A percentile compares a stretch with the other conserved stretches of the same genome.
Conservation (phyloP, 2,888 invertebrate species). For the Leucophenga maculata region DNA sequence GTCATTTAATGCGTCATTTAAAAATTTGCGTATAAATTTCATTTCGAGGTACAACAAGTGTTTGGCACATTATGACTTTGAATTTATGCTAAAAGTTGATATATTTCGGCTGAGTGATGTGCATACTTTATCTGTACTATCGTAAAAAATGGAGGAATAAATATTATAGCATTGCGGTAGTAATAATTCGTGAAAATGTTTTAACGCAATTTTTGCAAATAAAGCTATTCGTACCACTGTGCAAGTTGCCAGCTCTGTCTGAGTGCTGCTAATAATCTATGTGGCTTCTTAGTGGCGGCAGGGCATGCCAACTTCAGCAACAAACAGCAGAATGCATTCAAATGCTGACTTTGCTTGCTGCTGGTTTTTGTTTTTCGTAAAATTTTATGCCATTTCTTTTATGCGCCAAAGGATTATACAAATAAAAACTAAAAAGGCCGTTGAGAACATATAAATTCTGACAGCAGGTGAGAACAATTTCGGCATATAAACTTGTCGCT, state of each 20-base stretch:
- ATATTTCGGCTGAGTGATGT: neutral
- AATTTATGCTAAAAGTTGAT: slow-evolving; percentile 17
- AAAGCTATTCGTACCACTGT: slow-evolving; percentile 8
- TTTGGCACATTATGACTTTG: slow-evolving; percentile 47
- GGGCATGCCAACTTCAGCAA: too few species aligned
- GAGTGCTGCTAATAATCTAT: slow-evolving; percentile 58
- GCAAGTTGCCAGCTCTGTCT: slow-evolving; percentile 38
- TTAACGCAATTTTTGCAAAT: neutral
- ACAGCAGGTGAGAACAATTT: slow-evolving; percentile 65
- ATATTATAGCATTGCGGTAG: neutral
- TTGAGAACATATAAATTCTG: slow-evolving; percentile 62
- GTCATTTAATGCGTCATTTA: slow-evolving; percentile 62
- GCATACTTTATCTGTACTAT: neutral
- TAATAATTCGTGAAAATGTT: neutral
- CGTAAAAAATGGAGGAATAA: neutral
- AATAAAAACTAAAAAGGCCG: slow-evolving; percentile 49
- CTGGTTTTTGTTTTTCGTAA: slow-evolving; percentile 62
- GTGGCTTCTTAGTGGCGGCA: slow-evolving; percentile 37
- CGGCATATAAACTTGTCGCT: slow-evolving; percentile 63
- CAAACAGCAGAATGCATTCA: neutral
- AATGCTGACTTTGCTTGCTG: slow-evolving; percentile 41
- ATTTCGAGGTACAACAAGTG: slow-evolving; percentile 55
- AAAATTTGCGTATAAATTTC: slow-evolving; percentile 39
- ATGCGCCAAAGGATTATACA: slow-evolving; percentile 59
- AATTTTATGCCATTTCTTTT: slow-evolving; percentile 43